A percentile compares a stretch with the other conserved stretches of the same genome.
Conservation (phyloP, 2,113 vertebrate species). For the Dipodomys ordii region DNA sequence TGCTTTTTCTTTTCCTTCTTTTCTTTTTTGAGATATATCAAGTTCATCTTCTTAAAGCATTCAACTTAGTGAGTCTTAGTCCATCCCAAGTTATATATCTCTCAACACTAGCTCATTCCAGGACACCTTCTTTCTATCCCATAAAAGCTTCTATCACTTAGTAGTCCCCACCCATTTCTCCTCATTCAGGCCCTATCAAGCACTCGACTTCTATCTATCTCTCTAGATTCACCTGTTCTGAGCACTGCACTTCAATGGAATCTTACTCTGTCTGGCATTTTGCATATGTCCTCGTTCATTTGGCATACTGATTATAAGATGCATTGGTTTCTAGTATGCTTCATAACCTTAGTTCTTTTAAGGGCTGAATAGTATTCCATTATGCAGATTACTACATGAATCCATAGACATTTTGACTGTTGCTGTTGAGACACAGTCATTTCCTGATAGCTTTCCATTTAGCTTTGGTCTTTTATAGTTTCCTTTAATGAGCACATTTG, state of each 20-base stretch:
- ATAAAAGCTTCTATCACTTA: neutral
- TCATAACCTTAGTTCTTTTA: neutral
- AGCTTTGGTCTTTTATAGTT: neutral
- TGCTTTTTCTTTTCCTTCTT: neutral
- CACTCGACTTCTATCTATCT: neutral
- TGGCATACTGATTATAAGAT: neutral
- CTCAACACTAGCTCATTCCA: neutral
- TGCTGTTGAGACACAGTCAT: neutral
- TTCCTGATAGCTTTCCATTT: neutral
- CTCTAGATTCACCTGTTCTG: neutral
- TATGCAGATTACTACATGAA: neutral
- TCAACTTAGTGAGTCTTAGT: neutral
- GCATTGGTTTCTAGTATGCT: neutral
- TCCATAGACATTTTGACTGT: neutral
- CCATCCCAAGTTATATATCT: neutral
- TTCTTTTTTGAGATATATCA: neutral
- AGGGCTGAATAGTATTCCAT: neutral
- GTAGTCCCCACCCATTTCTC: neutral
- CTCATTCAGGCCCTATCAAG: neutral
- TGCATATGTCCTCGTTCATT: neutral
- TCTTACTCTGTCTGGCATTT: neutral
- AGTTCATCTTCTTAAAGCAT: neutral
- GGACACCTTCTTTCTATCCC: neutral
- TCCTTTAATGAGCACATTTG: neutral
- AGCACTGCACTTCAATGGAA: neutral